Percentiles rank a stretch among this genome's conserved stretches.
Evolutionary conservation across 2,888 invertebrate species (phyloP).

Genomic region (Rapana venosa): DNA sequence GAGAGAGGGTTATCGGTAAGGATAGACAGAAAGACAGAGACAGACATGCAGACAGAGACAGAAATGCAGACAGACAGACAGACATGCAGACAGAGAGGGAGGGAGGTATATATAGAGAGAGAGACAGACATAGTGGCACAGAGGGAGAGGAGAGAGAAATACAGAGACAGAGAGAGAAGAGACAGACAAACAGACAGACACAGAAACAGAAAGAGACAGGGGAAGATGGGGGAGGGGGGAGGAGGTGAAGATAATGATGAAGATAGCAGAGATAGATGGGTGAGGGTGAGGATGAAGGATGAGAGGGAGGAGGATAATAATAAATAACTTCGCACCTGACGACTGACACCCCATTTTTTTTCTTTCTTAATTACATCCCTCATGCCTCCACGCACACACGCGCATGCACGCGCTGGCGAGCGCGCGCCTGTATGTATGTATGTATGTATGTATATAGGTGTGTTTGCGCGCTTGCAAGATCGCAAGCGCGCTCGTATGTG

Average conservation of each 20-base stretch:
- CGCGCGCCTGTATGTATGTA: not conserved
- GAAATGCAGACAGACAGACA: no score
- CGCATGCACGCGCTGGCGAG: no score
- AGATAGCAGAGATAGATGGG: not conserved
- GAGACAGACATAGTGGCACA: not conserved
- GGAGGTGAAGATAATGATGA: not conserved
- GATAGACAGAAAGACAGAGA: not conserved
- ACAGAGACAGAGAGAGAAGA: conserved; percentile 4
- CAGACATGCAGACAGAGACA: not conserved
- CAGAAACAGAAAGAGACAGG: not conserved
- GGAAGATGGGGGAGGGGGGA: not conserved
- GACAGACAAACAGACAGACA: not conserved
- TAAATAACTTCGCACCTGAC: no score
- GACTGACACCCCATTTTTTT: no score
- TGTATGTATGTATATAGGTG: no score
- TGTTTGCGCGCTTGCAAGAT: no score
- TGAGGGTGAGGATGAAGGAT: no score
- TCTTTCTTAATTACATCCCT: no score
- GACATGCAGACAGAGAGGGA: not conserved
- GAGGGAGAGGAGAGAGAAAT: not conserved
- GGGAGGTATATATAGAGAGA: not conserved
- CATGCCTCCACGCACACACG: no score
- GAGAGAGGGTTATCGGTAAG: not conserved
- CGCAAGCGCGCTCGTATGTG: no score
- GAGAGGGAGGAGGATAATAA: no score